Evolutionary conservation across 2,888 invertebrate species (phyloP).

Genomic region (Lobophora halterata): DNA sequence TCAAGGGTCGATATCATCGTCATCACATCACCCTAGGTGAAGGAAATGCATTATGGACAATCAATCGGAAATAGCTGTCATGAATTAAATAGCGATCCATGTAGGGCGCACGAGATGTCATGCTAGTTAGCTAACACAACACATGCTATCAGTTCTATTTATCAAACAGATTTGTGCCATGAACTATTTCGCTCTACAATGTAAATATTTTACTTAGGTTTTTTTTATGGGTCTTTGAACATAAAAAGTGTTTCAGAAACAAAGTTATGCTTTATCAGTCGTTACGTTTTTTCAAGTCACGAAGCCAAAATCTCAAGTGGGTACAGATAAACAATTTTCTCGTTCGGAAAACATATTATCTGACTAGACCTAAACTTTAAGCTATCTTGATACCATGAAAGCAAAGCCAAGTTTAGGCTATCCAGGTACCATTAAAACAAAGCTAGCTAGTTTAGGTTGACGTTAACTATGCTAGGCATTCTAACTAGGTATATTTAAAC

Average conservation of each 20-base stretch:
- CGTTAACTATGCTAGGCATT: no score
- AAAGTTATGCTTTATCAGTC: neutral
- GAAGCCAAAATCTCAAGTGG: conserved; percentile 2
- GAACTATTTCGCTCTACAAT: conserved; percentile 8
- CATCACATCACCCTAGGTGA: conserved; percentile 5
- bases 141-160: conserved; percentile 16
- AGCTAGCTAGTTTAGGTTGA: no score
- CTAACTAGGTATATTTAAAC: no score
- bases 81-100: conserved; percentile 21
- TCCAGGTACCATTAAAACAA: no score
- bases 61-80: conserved; percentile 17
- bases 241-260: no score
- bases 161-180: conserved; percentile 13
- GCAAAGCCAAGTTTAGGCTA: no score
- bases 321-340: no score
- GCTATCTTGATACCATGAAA: no score
- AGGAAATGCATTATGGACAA: conserved; percentile 18
- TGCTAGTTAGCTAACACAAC: conserved; percentile 2
- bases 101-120: conserved; percentile 19
- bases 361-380: no score
- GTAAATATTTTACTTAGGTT: no score
- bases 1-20: conserved; percentile 13
- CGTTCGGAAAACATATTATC: no score
- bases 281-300: conserved; percentile 4
- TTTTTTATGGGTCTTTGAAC: conserved; percentile 6